Conservation (phyloP, 2,113 vertebrate genomes). For the Dipodomys merriami region DNA sequence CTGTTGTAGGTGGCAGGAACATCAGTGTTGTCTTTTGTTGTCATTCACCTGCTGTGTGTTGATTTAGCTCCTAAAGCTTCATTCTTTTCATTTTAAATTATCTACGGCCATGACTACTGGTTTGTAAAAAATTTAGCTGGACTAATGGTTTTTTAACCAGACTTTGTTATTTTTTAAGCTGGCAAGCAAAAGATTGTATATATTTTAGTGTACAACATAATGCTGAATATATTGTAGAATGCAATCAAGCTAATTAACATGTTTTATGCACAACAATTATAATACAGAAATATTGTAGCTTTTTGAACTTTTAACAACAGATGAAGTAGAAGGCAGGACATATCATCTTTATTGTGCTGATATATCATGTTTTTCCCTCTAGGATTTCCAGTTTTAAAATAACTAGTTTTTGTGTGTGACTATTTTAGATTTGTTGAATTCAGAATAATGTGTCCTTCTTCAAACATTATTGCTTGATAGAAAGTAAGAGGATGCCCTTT, state of each 20-base stretch:
- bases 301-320: constrained; percentile 40
- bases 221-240: not conserved
- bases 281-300: not conserved
- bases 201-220: not conserved
- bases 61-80: constrained; percentile 31
- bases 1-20: not conserved
- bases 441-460: constrained; percentile 4
- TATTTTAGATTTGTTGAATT: constrained; percentile 46
- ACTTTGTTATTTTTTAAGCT: constrained; percentile 26
- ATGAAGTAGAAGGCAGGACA: constrained; percentile 17
- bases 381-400: constrained; percentile 35
- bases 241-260: not conserved
- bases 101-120: not conserved
- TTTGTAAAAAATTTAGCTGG: constrained; percentile 40
- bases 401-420: constrained; percentile 23
- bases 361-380: not conserved
- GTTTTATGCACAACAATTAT: not conserved
- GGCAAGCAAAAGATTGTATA: not conserved
- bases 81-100: constrained; percentile 34
- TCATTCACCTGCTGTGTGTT: constrained; percentile 41
- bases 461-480: constrained; percentile 40
- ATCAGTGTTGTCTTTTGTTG: constrained; percentile 36
- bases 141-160: constrained; percentile 49
- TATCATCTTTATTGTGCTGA: not conserved
- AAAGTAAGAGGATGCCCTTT: constrained; percentile 47